A percentile compares a stretch with the other conserved stretches of the same genome.
Conservation (phyloP, 2,888 invertebrate genomes). For the Parnassius apollo region DNA sequence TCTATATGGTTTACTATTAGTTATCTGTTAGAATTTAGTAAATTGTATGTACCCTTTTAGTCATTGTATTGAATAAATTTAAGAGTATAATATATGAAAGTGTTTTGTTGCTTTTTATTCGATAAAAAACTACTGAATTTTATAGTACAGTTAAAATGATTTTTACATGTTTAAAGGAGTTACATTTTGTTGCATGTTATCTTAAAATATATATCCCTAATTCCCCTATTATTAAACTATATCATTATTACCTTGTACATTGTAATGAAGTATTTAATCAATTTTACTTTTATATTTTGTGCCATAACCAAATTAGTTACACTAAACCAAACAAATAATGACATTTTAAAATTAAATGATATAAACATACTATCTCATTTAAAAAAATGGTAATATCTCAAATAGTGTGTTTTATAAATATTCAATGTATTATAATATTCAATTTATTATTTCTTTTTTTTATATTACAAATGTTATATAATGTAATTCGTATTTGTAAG, state of each 20-base stretch:
- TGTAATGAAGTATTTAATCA: too few species aligned
- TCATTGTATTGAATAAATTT: constrained; percentile 8
- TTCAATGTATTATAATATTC: not conserved
- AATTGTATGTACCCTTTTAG: constrained; percentile 1
- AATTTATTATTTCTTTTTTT: too few species aligned
- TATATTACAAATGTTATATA: not conserved
- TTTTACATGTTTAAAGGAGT: not conserved
- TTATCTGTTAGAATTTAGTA: constrained; percentile 12
- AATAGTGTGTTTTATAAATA: not conserved
- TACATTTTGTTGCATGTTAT: too few species aligned
- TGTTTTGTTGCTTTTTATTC: not conserved
- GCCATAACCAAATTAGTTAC: too few species aligned
- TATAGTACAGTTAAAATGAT: not conserved
- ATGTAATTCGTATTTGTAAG: constrained; percentile 7
- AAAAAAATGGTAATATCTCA: not conserved
- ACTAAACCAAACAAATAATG: too few species aligned
- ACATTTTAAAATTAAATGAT: too few species aligned
- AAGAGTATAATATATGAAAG: constrained; percentile 3
- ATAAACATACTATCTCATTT: too few species aligned
- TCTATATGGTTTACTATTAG: constrained; percentile 11
- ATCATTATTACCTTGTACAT: too few species aligned
- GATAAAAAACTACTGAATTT: not conserved
- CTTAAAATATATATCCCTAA: too few species aligned
- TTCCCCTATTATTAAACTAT: too few species aligned
- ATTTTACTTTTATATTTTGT: too few species aligned